These are phyloP conservation scores for Hassar affinis DNA, from an alignment of 2,113 vertebrate genomes.

Conservation along the genomic window DNA sequence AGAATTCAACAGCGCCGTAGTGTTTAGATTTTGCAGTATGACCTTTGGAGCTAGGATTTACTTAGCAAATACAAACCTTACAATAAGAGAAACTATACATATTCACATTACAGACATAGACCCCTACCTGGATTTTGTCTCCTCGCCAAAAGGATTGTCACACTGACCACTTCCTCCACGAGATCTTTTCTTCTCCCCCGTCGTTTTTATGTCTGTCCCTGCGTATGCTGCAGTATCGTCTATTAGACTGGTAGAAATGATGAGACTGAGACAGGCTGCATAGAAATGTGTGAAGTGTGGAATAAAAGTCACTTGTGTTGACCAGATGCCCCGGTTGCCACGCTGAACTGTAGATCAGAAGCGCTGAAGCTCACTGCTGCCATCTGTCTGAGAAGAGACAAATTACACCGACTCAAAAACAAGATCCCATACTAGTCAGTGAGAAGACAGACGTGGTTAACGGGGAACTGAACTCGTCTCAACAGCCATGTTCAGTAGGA, in stretches of 20 bases:
- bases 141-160: constrained; percentile 3
- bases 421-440: no score
- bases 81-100: background rate
- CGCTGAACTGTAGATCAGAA: background rate
- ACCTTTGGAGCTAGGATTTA: background rate
- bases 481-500: background rate
- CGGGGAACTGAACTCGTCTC: background rate
- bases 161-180: background rate
- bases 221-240: constrained; percentile 32
- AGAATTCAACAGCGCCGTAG: background rate
- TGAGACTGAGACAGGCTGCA: constrained; percentile 36
- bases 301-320: constrained; percentile 55
- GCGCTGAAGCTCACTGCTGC: constrained; percentile 86
- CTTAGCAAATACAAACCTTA: background rate
- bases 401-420: constrained; percentile 6
- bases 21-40: background rate
- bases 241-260: background rate
- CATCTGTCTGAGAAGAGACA: constrained; percentile 76
- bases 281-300: constrained; percentile 57
- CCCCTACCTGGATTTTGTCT: constrained; percentile 21
- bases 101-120: background rate
- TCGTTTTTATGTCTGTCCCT: background rate
- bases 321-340: constrained; percentile 54
- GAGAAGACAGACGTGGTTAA: background rate
- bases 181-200: background rate